Base-by-base conservation (phyloP, 2,113 vertebrate species). In the Phaetusa simplex region DNA sequence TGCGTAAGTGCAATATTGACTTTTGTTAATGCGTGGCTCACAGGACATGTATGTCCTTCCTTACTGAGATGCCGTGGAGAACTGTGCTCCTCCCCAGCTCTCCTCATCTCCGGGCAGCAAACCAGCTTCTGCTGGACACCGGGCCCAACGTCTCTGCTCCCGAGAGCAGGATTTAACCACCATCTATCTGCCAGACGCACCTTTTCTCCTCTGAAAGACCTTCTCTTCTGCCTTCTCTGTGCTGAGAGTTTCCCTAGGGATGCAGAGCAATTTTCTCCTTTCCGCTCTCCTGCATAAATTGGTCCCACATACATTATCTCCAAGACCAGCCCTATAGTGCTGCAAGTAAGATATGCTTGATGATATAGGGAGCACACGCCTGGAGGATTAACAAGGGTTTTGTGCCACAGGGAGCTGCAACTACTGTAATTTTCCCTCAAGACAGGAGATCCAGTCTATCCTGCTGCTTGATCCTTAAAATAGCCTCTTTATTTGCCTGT, bases 391-490 rank as follows among this genome's bases (percentile, higher is more conserved):
- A 70, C 47, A 38, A 55, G 23, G 65, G 32, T 38, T 94, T 84
- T 73, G 19, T 4, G 4, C 83, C 81, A 56, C 3, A 3, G 71
- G 86, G 80, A 95, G 69, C 47, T 88, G 80, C 70, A 94, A 36
- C 82, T 59, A 26, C 79, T 71, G 76, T 29, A 94, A 84, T 93
- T 93, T 86, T 72, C 80, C 83, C 65, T 76, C 52, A 42, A 69
- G 92, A 80, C 66, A 80, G 40, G 58, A 70, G 82, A 90, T 86
- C 79, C 72, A 74, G 55, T 47, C 69, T 84, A 47, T 56, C 88
- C 86, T 91, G 88, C 90, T 93, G 86, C 83, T 93, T 93, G 88
- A 95, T 71, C 86, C 80, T 92, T 86, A 94, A 88, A 95, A 78
- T 52, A 91, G 69, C 21, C 49, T 88, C 90, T 82, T 9, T 79